phyloP scores from a whole-genome alignment of 2,888 invertebrate genomes.

The Ectobius pallidus region DNA sequence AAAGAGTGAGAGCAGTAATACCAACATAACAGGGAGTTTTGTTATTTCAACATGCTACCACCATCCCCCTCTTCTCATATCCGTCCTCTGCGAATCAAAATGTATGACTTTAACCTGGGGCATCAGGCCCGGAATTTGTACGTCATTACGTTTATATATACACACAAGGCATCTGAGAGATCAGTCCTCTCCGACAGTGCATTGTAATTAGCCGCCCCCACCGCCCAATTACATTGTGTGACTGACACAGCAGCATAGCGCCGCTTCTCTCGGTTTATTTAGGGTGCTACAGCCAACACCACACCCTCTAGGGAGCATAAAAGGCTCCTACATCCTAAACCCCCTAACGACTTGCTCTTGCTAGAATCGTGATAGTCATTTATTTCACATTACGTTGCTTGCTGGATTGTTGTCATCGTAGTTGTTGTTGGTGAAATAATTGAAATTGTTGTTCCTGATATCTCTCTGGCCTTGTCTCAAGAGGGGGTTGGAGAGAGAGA shows the following conservation, averaged over 20 bases:
- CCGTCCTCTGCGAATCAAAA: slow-evolving; percentile 28
- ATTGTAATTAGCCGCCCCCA: slow-evolving; percentile 37
- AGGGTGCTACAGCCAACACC: background rate
- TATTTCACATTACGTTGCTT: slow-evolving; percentile 39
- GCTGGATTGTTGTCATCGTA: slow-evolving; percentile 9
- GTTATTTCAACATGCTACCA: slow-evolving; percentile 22
- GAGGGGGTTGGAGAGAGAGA: background rate
- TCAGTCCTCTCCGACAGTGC: slow-evolving; percentile 8
- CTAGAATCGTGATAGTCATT: slow-evolving; percentile 40
- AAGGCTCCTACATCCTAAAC: background rate
- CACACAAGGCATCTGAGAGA: background rate
- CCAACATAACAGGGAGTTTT: slow-evolving; percentile 32
- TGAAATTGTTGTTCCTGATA: slow-evolving; percentile 26
- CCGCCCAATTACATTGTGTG: slow-evolving; percentile 35
- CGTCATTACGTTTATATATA: slow-evolving; percentile 28
- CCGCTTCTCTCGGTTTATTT: slow-evolving; percentile 26
- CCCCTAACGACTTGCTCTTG: slow-evolving; percentile 37
- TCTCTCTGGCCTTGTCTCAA: background rate
- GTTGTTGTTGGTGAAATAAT: slow-evolving; percentile 34
- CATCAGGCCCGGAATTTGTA: slow-evolving; percentile 30
- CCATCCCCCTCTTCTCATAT: background rate
- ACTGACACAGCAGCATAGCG: background rate
- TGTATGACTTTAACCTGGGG: slow-evolving; percentile 37
- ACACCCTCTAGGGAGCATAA: slow-evolving; percentile 20
- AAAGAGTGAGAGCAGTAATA: slow-evolving; percentile 28